phyloP scores from a whole-genome alignment of 2,113 vertebrate species.

The Charina bottae region DNA sequence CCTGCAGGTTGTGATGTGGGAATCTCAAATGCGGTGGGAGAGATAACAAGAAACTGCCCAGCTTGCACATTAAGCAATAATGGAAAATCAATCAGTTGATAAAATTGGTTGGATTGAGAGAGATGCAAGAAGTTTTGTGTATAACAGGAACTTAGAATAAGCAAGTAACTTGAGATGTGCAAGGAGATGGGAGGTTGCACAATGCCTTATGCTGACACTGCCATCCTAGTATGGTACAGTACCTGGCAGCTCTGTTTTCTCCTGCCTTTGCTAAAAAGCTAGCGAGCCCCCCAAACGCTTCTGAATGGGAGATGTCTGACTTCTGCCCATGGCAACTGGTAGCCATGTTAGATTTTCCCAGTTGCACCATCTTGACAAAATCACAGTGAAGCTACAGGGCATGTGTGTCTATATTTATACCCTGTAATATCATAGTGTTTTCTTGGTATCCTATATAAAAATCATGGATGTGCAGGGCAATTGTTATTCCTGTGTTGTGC shows the following conservation, averaged over 20 bases:
- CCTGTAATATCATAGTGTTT: neutral
- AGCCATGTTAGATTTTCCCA: neutral
- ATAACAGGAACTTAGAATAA: neutral
- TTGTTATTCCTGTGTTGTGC: neutral
- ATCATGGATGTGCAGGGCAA: neutral
- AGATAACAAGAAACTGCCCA: neutral
- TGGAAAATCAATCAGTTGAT: neutral
- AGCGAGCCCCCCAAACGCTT: neutral
- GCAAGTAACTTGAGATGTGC: neutral
- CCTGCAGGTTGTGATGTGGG: neutral
- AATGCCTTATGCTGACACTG: neutral
- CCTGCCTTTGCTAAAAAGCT: neutral
- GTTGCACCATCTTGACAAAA: neutral
- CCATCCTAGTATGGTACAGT: too few relatives aligned
- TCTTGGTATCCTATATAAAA: neutral
- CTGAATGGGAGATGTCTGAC: neutral
- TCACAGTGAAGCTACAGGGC: neutral
- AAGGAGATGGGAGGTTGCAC: neutral
- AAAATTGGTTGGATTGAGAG: neutral
- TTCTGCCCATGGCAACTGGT: neutral
- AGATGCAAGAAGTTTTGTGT: neutral
- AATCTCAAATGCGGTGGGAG: neutral
- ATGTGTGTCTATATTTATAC: neutral
- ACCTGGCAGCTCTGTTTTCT: too few relatives aligned
- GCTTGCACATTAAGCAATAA: neutral